phyloP scores from a whole-genome alignment of 2,113 vertebrate species.

The Oncorhynchus gorbuscha region DNA sequence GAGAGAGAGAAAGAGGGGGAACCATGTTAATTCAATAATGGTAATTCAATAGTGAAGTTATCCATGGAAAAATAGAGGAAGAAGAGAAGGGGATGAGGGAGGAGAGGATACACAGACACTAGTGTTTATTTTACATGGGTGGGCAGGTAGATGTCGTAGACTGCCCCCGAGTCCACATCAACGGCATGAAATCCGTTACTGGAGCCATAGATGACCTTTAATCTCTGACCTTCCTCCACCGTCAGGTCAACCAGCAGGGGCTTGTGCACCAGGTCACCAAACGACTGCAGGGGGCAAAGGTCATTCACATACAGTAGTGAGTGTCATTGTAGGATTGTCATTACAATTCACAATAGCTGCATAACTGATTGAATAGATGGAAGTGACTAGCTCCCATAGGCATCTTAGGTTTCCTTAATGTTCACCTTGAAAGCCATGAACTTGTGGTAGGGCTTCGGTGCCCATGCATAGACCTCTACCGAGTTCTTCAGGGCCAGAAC shows the following conservation, averaged over 20 bases:
- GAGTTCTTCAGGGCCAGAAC: constrained; percentile 98
- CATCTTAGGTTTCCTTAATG: neutral
- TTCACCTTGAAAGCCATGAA: constrained; percentile 99
- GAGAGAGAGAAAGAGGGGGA: neutral
- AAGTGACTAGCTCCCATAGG: neutral
- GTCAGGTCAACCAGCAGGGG: constrained; percentile 95
- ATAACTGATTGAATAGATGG: no score
- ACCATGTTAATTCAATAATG: neutral
- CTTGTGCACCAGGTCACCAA: constrained; percentile 93
- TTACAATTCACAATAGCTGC: no score
- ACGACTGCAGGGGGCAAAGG: constrained; percentile 76
- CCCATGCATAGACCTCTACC: constrained; percentile 98
- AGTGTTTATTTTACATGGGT: constrained; percentile 84
- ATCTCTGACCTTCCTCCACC: constrained; percentile 94
- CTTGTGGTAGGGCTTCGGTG: constrained; percentile 98
- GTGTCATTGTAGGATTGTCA: no score
- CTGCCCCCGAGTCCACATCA: constrained; percentile 95
- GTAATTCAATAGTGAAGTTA: neutral
- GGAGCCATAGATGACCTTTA: constrained; percentile 98
- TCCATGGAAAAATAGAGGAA: neutral
- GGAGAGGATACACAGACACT: neutral
- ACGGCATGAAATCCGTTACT: constrained; percentile 94
- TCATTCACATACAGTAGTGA: neutral
- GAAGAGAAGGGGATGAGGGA: neutral
- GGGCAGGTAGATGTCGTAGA: constrained; percentile 98